phyloP scores from a whole-genome alignment of 92 coral and sea anemone genomes.

The Porites lobata region DNA sequence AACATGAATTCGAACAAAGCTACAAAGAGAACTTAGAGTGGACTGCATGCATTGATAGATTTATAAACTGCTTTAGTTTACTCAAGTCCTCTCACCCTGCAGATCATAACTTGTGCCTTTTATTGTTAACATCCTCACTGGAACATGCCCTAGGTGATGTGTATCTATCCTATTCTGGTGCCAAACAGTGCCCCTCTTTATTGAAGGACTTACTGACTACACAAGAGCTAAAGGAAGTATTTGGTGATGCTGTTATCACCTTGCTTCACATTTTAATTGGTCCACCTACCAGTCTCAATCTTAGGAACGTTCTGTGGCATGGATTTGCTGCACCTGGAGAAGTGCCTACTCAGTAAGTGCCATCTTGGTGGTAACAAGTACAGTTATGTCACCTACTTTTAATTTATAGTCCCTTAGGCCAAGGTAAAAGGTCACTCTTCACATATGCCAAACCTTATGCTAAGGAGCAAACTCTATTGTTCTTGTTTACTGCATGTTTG shows the following conservation, averaged over 20 bases:
- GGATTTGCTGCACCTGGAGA: slow-evolving; percentile 90
- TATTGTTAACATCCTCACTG: slow-evolving; percentile 80
- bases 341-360: slow-evolving; percentile 83
- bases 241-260: slow-evolving; percentile 68
- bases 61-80: slow-evolving; percentile 69
- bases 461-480: no score
- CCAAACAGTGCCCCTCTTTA: slow-evolving; percentile 74
- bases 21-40: slow-evolving; percentile 70
- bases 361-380: no score
- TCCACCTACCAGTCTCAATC: slow-evolving; percentile 88
- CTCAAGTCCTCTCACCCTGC: slow-evolving; percentile 64
- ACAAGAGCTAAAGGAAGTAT: slow-evolving; percentile 64
- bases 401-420: no score
- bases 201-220: slow-evolving; percentile 81
- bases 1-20: slow-evolving; percentile 67
- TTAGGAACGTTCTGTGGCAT: slow-evolving; percentile 96
- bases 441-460: no score
- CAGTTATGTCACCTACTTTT: no score
- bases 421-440: no score
- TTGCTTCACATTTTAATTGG: slow-evolving; percentile 84
- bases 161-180: slow-evolving; percentile 52
- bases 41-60: slow-evolving; percentile 71
- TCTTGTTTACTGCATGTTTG: no score
- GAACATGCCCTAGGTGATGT: slow-evolving; percentile 92
- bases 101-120: slow-evolving; percentile 57